Evolutionary conservation across 2,888 invertebrate genomes (phyloP).

Genomic region (Erebia aethiops): DNA sequence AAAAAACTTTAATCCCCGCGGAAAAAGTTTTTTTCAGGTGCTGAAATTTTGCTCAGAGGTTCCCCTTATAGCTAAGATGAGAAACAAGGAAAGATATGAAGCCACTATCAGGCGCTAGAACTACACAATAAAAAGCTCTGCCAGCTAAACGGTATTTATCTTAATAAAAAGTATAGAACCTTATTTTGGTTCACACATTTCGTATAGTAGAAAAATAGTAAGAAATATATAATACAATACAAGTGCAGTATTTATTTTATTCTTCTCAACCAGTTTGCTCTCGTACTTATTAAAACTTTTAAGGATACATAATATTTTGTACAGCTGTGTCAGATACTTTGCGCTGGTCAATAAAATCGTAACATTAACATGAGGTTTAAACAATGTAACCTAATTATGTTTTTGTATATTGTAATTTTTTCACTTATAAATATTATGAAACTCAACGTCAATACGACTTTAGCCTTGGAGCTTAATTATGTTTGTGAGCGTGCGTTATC

Average conservation of each 20-base stretch:
- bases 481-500: background rate
- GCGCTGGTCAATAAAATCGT: conserved; percentile 18
- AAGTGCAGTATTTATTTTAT: conserved; percentile 19
- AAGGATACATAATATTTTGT: conserved; percentile 21
- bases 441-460: too few relatives aligned
- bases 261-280: conserved; percentile 18
- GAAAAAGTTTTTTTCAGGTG: too few relatives aligned
- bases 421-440: background rate
- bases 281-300: conserved; percentile 23
- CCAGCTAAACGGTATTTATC: too few relatives aligned
- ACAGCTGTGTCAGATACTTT: conserved; percentile 15
- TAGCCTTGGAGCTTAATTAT: background rate
- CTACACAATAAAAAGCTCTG: too few relatives aligned
- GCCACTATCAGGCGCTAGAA: too few relatives aligned
- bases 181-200: background rate
- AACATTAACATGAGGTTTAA: conserved; percentile 20
- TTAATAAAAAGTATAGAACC: background rate
- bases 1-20: too few relatives aligned
- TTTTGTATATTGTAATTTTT: background rate
- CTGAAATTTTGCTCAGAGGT: too few relatives aligned
- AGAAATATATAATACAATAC: conserved; percentile 10
- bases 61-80: too few relatives aligned
- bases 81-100: too few relatives aligned
- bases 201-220: conserved; percentile 5
- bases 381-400: background rate